Evolutionary conservation across 2,888 invertebrate species (phyloP), one percentile per base, ranked within the genome.

Genomic region (Carcina quercana): DNA sequence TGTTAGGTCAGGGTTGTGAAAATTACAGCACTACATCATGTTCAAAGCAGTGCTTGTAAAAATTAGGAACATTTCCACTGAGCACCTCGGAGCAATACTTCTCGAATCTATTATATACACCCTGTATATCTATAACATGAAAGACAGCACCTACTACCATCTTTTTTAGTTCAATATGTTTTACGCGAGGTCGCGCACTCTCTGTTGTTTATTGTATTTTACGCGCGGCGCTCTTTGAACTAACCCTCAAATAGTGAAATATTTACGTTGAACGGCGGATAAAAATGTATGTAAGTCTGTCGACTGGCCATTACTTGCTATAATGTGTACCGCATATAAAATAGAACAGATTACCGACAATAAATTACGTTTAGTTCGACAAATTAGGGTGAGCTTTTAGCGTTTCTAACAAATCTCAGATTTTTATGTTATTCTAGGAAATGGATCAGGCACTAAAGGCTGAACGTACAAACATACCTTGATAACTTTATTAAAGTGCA

Each of bases 271-370:
- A 52, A 49, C 59, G 57, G 66, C 64, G 58, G 61, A 59, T 67
- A 62, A 49, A 52, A 56, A 69, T 72, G 70, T 63, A 66, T 62
- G 50, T 69, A 54, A 71, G 57, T 71, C 74, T 74, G 62, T 74
- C 71, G 62, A 61, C 68, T 63, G 62, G 47, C 59, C 65, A 69
- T 74, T 72, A 71, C 62, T 67, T 61, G 55, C 49, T 47, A 45
- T 71, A 68, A 65, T 62, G 66, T 58, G 59, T 59, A 63, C 48
- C 46, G 60, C 57, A 65, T 50, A 52, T 50, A 65, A 73, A 70
- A 68, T 61, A 62, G 64, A 70, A 65, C 71, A 69, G 67, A 61
- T 56, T 57, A 59, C 51, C 56, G 7, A 17, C 7, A 27, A 32
- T 30, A 29, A 26, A 28, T 36, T 32, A 3, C 10, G 19, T 21